Evolutionary conservation across 1,140 invertebrate genomes (phyloP).

Genomic region (Apis laboriosa): DNA sequence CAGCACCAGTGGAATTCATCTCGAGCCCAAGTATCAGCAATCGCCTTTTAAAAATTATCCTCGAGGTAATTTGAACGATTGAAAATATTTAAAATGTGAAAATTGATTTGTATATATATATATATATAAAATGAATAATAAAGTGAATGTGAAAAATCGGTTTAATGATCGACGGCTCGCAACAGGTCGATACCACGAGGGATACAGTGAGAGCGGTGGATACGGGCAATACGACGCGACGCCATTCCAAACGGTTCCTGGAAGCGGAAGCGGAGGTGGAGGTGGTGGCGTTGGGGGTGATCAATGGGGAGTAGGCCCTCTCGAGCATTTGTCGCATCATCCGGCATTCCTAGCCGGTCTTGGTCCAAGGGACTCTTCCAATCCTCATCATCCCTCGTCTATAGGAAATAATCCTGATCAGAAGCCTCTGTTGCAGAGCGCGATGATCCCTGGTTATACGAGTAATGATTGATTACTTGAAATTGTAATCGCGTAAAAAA

Average conservation of each 20-base stretch:
- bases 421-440: conserved; percentile 88
- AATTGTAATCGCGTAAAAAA: neutral
- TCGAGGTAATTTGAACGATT: conserved; percentile 79
- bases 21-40: conserved; percentile 87
- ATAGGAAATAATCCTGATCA: conserved; percentile 83
- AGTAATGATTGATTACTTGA: conserved; percentile 72
- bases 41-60: conserved; percentile 85
- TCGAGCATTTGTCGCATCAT: conserved; percentile 84
- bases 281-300: conserved; percentile 79
- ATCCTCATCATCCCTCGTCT: conserved; percentile 78
- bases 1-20: conserved; percentile 81
- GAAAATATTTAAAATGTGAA: no score
- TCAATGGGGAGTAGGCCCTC: conserved; percentile 76
- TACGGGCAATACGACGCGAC: conserved; percentile 87
- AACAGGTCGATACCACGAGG: conserved; percentile 85
- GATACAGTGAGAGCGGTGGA: conserved; percentile 83
- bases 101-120: no score
- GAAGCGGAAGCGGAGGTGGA: conserved; percentile 81
- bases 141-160: no score
- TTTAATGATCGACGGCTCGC: neutral
- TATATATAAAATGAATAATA: no score
- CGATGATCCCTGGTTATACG: conserved; percentile 86
- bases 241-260: conserved; percentile 91
- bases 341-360: conserved; percentile 83
- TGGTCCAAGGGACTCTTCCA: conserved; percentile 78